Percentiles rank a stretch among this genome's conserved stretches.
Evolutionary conservation across 2,888 invertebrate genomes (phyloP).

Genomic region (Trypoxylon attenuatum): DNA sequence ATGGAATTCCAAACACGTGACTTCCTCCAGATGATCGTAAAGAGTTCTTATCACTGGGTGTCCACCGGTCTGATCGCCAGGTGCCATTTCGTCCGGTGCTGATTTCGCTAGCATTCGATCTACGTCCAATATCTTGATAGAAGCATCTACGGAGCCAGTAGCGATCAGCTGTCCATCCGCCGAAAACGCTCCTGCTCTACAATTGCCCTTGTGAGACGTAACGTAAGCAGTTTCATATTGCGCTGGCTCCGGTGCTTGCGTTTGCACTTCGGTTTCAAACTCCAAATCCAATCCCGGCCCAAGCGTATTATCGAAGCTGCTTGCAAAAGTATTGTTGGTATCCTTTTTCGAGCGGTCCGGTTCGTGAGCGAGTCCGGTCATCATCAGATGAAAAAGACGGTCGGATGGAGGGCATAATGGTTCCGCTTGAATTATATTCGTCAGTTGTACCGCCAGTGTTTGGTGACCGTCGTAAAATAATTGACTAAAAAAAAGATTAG

Average conservation of each 20-base stretch:
- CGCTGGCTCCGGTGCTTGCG: slow-evolving; percentile 96
- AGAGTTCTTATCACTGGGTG: slow-evolving; percentile 98
- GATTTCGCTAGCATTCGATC: slow-evolving; percentile 99
- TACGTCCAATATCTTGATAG: slow-evolving; percentile 99
- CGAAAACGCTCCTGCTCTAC: slow-evolving; percentile 96
- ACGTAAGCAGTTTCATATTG: slow-evolving; percentile 99
- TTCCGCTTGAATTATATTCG: slow-evolving; percentile 90
- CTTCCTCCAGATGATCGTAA: slow-evolving; percentile 98
- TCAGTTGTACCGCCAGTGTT: slow-evolving; percentile 90
- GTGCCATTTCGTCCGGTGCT: slow-evolving; percentile 91
- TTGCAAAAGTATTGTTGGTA: slow-evolving; percentile 77
- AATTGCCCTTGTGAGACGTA: slow-evolving; percentile 97
- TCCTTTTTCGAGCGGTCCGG: slow-evolving; percentile 81
- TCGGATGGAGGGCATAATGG: slow-evolving; percentile 98
- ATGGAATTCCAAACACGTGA: slow-evolving; percentile 97
- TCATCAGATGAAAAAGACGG: slow-evolving; percentile 88
- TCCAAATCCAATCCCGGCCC: slow-evolving; percentile 92
- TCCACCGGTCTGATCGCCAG: slow-evolving; percentile 90
- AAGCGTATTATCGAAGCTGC: slow-evolving; percentile 79
- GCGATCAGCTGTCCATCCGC: slow-evolving; percentile 96
- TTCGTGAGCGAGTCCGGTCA: slow-evolving; percentile 90
- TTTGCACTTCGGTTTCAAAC: slow-evolving; percentile 95
- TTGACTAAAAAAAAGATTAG: slow-evolving; percentile 82
- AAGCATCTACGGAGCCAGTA: slow-evolving; percentile 98
- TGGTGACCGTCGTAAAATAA: slow-evolving; percentile 98